Evolutionary conservation across 1,140 invertebrate species (phyloP).

Genomic region (Pectinophora gossypiella): DNA sequence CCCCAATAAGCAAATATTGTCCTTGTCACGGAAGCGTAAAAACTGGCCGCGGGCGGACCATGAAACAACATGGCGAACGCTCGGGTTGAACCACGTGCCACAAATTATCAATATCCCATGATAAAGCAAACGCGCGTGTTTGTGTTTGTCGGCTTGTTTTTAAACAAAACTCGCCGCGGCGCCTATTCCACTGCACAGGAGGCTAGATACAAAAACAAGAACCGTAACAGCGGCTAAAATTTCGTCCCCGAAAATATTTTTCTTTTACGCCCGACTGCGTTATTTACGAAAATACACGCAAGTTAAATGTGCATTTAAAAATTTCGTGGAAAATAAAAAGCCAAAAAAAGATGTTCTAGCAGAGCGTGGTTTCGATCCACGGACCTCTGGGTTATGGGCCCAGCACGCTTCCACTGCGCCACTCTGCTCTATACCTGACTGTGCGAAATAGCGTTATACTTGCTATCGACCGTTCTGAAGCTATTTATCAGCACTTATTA

Average conservation of each 20-base stretch:
- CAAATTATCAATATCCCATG: slow-evolving; percentile 71
- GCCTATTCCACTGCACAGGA: not conserved
- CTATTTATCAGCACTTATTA: too few species aligned
- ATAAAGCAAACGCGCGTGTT: slow-evolving; percentile 42
- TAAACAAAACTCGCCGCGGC: slow-evolving; percentile 37
- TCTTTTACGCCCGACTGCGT: not conserved
- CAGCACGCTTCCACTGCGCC: slow-evolving; percentile 2
- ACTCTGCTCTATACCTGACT: not conserved
- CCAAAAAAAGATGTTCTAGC: not conserved
- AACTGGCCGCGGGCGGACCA: not conserved
- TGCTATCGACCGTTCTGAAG: not conserved
- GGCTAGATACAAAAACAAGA: not conserved
- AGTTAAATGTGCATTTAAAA: too few species aligned
- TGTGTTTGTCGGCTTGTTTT: slow-evolving; percentile 54
- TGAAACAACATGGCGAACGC: slow-evolving; percentile 21
- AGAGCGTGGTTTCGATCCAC: not conserved
- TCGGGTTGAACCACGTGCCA: slow-evolving; percentile 38
- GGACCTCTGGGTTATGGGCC: not conserved
- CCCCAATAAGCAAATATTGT: too few species aligned
- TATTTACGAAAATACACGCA: too few species aligned
- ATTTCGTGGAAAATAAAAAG: not conserved
- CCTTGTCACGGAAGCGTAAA: not conserved
- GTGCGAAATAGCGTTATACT: not conserved
- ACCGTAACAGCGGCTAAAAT: not conserved
- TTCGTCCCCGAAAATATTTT: not conserved